Base-by-base conservation (phyloP, 2,888 invertebrate genomes). In the Lasioglossum vierecki region DNA sequence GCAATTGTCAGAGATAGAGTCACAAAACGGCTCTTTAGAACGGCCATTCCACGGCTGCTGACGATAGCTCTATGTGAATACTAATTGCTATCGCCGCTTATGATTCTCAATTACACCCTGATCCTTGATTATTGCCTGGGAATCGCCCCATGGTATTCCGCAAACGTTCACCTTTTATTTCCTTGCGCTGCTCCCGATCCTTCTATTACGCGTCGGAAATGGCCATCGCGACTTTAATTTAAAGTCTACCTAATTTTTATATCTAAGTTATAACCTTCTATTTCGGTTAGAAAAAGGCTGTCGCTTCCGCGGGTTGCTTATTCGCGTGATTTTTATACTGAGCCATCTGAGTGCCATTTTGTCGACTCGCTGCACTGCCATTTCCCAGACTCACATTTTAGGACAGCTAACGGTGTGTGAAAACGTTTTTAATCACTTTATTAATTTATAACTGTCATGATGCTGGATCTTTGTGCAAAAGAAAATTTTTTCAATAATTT, bases 1-100 rank as follows among this genome's bases (percentile, higher is more conserved):
- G 77, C 80, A 81, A 85, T 80, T 83, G 80, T 80, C 80, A 49
- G 70, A 39, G 84, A 84, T 86, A 79, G 81, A 81, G 84, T 81
- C 85, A 9, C 84, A 74, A 72, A 86, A 84, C 78, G 84, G 79
- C 81, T n/a, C 75, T 76, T 79, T 70, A 41, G 74, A 75, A 85
- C 74, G 83, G 85, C 76, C 74, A 74, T 74, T 68, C 76, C 18
- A 35, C 60, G 66, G 53, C 73, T 80, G 85, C 85, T 80, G 76
- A 80, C 85, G 80, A 77, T 80, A 63, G 85, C 80, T 63, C 53
- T 57, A 68, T 77, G 85, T 66, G 85, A 84, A 85, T 85, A 84
- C 80, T 85, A 84, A 85, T 84, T 84, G 84, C 76, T 30, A 66
- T 22, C 35, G 79, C 57, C 79, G 63, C 72, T 83, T 83, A 79